phyloP scores from a whole-genome alignment of 2,797 vertebrate species.

The Sebastes ruberrimus region DNA sequence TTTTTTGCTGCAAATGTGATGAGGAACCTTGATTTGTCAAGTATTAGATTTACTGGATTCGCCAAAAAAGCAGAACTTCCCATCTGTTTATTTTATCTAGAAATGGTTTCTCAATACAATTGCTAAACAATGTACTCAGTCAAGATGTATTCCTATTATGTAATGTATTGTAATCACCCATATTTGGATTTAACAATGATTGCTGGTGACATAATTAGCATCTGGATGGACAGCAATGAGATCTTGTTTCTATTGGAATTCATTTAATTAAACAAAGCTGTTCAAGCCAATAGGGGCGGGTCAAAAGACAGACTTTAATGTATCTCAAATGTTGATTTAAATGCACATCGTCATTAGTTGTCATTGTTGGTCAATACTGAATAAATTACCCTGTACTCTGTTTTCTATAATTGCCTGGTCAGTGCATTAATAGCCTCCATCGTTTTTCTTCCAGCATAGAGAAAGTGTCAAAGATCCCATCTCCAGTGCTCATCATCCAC shows the following conservation, averaged over 20 bases:
- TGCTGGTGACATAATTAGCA: background rate
- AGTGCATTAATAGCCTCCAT: background rate
- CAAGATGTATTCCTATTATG: background rate
- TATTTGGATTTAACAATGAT: background rate
- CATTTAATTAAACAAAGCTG: background rate
- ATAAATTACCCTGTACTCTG: background rate
- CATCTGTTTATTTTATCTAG: background rate
- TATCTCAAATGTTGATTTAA: background rate
- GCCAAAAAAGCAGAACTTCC: background rate
- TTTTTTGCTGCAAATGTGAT: background rate
- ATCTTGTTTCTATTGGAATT: background rate
- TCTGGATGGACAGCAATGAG: background rate
- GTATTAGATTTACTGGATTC: background rate
- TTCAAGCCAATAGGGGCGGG: background rate
- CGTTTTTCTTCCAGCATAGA: constrained; percentile 87
- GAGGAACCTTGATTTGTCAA: background rate
- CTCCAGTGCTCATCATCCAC: constrained; percentile 97
- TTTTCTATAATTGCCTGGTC: background rate
- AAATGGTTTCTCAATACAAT: background rate
- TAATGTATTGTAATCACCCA: background rate
- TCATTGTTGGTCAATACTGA: background rate
- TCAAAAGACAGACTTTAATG: background rate
- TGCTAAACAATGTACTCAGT: background rate
- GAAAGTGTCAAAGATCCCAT: constrained; percentile 98
- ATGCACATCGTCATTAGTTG: background rate